Conservation (phyloP, 1,140 invertebrate species). For the Arion vulgaris region DNA sequence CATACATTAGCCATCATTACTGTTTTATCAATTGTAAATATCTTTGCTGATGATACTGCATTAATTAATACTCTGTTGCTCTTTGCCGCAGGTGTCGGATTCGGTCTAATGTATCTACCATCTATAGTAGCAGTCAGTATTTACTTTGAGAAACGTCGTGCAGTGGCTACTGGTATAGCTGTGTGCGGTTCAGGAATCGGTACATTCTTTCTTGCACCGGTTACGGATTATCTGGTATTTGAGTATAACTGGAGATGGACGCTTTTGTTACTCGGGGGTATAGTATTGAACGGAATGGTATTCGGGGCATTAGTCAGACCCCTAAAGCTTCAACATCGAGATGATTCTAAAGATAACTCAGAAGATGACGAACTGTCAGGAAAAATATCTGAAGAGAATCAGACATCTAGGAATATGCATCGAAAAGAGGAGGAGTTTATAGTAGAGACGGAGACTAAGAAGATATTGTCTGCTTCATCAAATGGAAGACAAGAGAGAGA, state of each 20-base stretch:
- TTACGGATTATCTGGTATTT: slow-evolving; percentile 79
- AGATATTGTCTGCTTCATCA: not conserved
- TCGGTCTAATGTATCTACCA: slow-evolving; percentile 97
- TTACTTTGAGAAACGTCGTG: slow-evolving; percentile 97
- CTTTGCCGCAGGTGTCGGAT: slow-evolving; percentile 86
- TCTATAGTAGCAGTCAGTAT: slow-evolving; percentile 98
- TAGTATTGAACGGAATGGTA: slow-evolving; percentile 93
- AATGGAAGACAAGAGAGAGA: not conserved
- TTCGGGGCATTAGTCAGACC: slow-evolving; percentile 97
- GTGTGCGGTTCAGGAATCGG: slow-evolving; percentile 95
- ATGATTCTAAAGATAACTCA: not conserved
- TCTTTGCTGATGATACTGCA: no score
- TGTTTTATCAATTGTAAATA: no score
- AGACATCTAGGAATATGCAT: not conserved
- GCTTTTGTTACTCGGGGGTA: slow-evolving; percentile 79
- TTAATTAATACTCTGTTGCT: no score
- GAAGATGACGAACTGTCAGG: not conserved
- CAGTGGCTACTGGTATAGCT: slow-evolving; percentile 97
- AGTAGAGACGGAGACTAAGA: not conserved
- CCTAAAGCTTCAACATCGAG: slow-evolving; percentile 70
- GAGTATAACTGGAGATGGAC: slow-evolving; percentile 82
- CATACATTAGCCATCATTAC: no score
- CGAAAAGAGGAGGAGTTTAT: no score
- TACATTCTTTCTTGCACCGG: slow-evolving; percentile 82
- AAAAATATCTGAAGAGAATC: not conserved